Base-by-base conservation (phyloP, 2,888 invertebrate species). In the Acrobeloides nanus region DNA sequence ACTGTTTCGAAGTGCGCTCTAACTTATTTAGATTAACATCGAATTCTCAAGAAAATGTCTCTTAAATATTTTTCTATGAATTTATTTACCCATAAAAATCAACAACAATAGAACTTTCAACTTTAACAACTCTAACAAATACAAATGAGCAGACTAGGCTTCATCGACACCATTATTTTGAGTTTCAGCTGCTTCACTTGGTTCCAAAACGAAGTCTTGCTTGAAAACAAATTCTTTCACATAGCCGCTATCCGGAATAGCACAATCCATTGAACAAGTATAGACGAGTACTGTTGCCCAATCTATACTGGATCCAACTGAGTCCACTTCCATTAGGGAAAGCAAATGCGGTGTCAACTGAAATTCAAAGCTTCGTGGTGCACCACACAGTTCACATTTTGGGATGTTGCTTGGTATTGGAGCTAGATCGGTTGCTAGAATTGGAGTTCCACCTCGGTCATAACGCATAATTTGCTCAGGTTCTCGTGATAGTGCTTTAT, bases 261-360 rank as follows among this genome's bases (percentile, higher is more conserved):
- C 74, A 72, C 92, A 95, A 75, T 84, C 87, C 17, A 80, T 77
- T 69, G 81, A 80, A 74, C 95, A 95, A 0, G 89, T 88, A 75
- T 85, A 95, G 21, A 93, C 76, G 38, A 82, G 81, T 41, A 95
- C 75, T 17, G 86, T 82, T 20, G 92, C 93, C 88, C 89, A 93
- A 76, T 95, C 93, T 38, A 65, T 40, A 25, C 52, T 56, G 20
- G 49, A 46, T 10, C 49, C 59, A 24, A 56, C 23, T 8, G 39
- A 15, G 43, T 72, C 73, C 3, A 74, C 66, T 20, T 62, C 70
- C 25, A 73, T 62, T 20, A 68, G 51, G 12, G 66, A 57, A 3
- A 73, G 55, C 24, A 73, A 51, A 48, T 68, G 61, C 1, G 72
- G 73, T 49, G 61, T 65, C 79, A 89, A 80, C 83, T 88, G 88